Evolutionary conservation across 2,113 vertebrate species (phyloP).

Genomic region (Nasalis larvatus): DNA sequence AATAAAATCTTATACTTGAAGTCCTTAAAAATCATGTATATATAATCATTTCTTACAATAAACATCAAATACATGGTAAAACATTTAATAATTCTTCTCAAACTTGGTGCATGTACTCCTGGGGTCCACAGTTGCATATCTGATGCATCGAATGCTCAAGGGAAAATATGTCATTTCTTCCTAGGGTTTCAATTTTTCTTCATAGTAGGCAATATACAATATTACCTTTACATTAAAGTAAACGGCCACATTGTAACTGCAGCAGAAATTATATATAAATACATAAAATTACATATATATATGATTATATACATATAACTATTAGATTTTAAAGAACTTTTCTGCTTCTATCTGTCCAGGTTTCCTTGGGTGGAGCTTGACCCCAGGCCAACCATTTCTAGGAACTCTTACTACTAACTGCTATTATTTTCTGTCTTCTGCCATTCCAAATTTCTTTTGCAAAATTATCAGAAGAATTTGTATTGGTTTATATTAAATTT

Average conservation of each 20-base stretch:
- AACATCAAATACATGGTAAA: not conserved
- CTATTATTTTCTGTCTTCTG: not conserved
- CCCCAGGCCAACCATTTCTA: not conserved
- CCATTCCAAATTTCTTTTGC: not conserved
- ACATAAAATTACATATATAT: not conserved
- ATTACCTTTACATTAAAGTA: not conserved
- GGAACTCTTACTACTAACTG: not conserved
- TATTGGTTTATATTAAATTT: not conserved
- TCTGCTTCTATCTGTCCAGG: not conserved
- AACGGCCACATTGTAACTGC: not conserved
- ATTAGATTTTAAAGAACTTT: not conserved
- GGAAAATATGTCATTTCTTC: not conserved
- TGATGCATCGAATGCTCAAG: not conserved
- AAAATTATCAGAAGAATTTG: not conserved
- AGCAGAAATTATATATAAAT: not conserved
- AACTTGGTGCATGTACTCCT: not conserved
- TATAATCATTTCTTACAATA: not conserved
- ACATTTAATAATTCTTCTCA: not conserved
- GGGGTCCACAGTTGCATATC: not conserved
- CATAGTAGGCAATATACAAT: not conserved
- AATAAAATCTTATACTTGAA: not conserved
- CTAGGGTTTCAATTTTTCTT: not conserved
- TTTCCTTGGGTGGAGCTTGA: accelerated
- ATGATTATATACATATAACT: not conserved
- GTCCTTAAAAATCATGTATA: not conserved